Percentiles rank a stretch among this genome's conserved stretches.
These are phyloP conservation scores for Rhagium mordax DNA, from an alignment of 2,888 invertebrate genomes.

Conservation along the genomic window DNA sequence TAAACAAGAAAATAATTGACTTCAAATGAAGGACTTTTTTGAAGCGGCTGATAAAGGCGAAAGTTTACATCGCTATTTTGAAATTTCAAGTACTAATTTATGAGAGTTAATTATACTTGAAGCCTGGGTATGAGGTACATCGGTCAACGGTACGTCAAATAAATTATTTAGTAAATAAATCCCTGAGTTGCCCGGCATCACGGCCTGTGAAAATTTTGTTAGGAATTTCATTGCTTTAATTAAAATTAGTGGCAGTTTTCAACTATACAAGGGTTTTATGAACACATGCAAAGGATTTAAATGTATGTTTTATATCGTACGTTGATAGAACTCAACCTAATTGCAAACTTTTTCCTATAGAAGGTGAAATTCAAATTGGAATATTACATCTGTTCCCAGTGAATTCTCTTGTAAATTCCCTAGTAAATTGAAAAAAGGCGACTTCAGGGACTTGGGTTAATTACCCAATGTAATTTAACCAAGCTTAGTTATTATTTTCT, in stretches of 20 bases:
- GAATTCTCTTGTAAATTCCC: too few species aligned
- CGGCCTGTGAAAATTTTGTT: conserved; percentile 6
- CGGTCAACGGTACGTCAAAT: conserved; percentile 16
- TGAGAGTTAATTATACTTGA: conserved; percentile 1
- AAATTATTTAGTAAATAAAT: conserved; percentile 23
- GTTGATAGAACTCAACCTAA: too few species aligned
- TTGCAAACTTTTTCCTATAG: too few species aligned
- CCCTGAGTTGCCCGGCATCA: not conserved
- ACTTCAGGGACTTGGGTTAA: too few species aligned
- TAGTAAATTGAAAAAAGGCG: too few species aligned
- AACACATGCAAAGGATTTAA: not conserved
- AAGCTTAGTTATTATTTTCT: too few species aligned
- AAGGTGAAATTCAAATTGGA: too few species aligned
- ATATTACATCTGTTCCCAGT: too few species aligned
- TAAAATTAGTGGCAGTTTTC: conserved; percentile 18
- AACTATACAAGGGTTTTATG: not conserved
- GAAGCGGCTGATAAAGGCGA: not conserved
- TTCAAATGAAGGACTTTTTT: conserved; percentile 19
- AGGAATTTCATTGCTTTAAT: conserved; percentile 15
- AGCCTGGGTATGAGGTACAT: not conserved
- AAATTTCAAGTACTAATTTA: conserved; percentile 15
- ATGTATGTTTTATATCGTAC: too few species aligned
- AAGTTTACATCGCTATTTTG: not conserved
- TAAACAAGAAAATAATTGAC: conserved; percentile 42
- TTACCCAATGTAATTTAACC: too few species aligned